Evolutionary conservation across 2,888 invertebrate genomes (phyloP), one percentile per base, ranked within the genome.

Genomic region (Xanthia icteritia): DNA sequence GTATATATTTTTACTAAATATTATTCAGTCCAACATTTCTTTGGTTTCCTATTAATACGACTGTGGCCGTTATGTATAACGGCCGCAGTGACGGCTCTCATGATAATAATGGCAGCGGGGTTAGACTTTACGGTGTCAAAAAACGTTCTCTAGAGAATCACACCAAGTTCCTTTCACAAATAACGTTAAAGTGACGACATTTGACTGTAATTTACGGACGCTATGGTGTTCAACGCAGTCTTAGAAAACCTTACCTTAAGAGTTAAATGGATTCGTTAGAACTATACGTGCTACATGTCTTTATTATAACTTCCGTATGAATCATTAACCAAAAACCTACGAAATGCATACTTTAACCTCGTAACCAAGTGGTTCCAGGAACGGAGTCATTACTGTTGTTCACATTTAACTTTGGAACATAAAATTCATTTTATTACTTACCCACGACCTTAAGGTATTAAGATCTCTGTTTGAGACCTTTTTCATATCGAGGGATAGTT

Each of bases 361-460:
- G 60, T 51, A 64, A 73, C n/a, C 48, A 51, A 58, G 61, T 31
- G 31, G 31, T 86, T 67, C 83, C 15, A 20, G 66, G 83, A 86
- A 84, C 39, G 6, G 20, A 64, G n/a, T 51, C 72, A 79, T 81
- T 78, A 79, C n/a, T 51, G 58, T 70, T 23, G 64, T 63, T 66
- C 39, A 75, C 75, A 67, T 75, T 85, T 71, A 70, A 83, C 61
- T 81, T 81, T 77, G n/a, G n/a, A 48, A 66, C 65, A 72, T 86
- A 67, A 78, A 77, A 64, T 81, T 76, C 68, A 65, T 76, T 86
- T 85, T 84, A 84, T 79, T 65, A 71, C 86, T 39, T 78, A 73
- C 82, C 81, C 78, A 84, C 84, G 82, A 86, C 84, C 87, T 76
- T 76, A 76, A 20, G 36, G 63, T 71, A 71, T 75, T 54, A 73